These are phyloP conservation scores for Ischnus inquisitorius DNA, from an alignment of 2,888 invertebrate species.

Conservation along the genomic window DNA sequence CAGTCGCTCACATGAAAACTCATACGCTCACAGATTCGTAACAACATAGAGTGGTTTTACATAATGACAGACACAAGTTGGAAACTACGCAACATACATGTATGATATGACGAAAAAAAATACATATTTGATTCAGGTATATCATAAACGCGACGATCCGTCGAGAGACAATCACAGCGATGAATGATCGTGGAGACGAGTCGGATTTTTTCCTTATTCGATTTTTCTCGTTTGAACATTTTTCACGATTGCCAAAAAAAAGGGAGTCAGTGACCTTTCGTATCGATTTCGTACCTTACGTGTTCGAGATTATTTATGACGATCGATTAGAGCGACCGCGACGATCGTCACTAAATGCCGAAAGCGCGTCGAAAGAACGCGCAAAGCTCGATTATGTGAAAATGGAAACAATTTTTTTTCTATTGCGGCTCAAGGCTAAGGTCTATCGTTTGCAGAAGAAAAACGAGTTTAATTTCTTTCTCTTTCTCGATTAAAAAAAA, in stretches of 20 bases:
- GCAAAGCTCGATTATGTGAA: background rate
- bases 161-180: conserved; percentile 33
- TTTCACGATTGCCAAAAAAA: background rate
- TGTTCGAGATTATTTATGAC: background rate
- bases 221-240: background rate
- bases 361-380: background rate
- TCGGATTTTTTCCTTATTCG: background rate
- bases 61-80: conserved; percentile 86
- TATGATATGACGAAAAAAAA: conserved; percentile 43
- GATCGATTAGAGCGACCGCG: background rate
- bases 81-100: conserved; percentile 82
- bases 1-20: conserved; percentile 82
- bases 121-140: conserved; percentile 8
- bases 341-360: background rate
- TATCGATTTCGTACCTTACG: too few species aligned
- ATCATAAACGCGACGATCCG: conserved; percentile 36
- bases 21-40: conserved; percentile 81
- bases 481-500: too few species aligned
- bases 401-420: background rate
- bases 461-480: too few species aligned
- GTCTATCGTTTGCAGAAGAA: too few species aligned
- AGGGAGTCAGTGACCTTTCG: background rate
- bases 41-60: conserved; percentile 83
- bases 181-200: conserved; percentile 36
- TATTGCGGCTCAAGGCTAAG: background rate